Conservation (phyloP, 2,888 invertebrate species). For the Acrobasis repandana region DNA sequence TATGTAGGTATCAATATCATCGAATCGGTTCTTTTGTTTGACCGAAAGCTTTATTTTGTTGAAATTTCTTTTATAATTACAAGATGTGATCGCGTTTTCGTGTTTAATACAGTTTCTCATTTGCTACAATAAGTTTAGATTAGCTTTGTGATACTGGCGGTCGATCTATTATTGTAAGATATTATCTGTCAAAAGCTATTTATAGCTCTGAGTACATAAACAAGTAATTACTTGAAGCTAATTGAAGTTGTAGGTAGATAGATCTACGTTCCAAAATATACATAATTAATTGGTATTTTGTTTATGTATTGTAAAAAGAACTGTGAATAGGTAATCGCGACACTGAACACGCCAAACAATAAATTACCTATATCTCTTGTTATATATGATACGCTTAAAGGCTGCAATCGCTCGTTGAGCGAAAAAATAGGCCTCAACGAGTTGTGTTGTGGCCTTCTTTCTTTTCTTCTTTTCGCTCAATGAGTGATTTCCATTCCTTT, state of each 20-base stretch:
- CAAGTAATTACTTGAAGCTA: too few species aligned
- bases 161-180: constrained; percentile 13
- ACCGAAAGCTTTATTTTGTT: constrained; percentile 32
- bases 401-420: too few species aligned
- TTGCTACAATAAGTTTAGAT: constrained; percentile 23
- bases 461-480: too few species aligned
- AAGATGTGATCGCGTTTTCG: constrained; percentile 31
- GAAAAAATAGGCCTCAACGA: too few species aligned
- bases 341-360: too few species aligned
- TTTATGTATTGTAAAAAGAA: background rate
- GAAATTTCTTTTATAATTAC: constrained; percentile 34
- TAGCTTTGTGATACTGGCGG: constrained; percentile 17
- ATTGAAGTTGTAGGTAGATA: background rate
- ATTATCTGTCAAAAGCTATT: too few species aligned
- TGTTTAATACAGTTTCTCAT: constrained; percentile 27
- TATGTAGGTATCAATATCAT: constrained; percentile 32
- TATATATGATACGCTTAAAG: too few species aligned
- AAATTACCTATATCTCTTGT: too few species aligned
- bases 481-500: too few species aligned
- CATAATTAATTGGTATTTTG: background rate
- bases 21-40: constrained; percentile 36
- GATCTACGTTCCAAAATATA: background rate
- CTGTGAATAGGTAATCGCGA: background rate
- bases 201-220: too few species aligned
- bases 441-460: too few species aligned